Evolutionary conservation across 35 echinoderm and acorn worm genomes (phyloP), one percentile per base, ranked within the genome.

Genomic region (Strongylocentrotus purpuratus): DNA sequence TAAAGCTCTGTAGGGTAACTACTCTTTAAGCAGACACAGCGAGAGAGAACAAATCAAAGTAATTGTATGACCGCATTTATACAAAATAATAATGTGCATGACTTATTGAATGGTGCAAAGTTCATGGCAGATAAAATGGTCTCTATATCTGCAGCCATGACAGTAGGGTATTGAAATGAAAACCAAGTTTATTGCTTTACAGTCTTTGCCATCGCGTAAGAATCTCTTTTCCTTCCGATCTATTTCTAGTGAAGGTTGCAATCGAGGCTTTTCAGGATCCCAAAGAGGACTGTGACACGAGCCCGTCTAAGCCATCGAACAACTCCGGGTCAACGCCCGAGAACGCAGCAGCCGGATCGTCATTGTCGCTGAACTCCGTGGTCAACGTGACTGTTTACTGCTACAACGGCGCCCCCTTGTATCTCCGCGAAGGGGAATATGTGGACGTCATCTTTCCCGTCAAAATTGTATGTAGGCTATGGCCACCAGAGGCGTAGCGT

Each of bases 371-470:
- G 31, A 93, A 48, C 91, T 93, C 91, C 33, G 91, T 93, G 46
- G 48, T 93, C 45, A 93, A 93, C 91, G 91, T 93, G 10, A 93
- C 91, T 5, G 91, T 93, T 5, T 93, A 46, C 48, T 93, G 91
- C n/a, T 93, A 46, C 48, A 93, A 93, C 46, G 91, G 91, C 31
- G 91, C 45, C 28, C 46, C 48, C 10, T 15, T 93, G 15, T 45
- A 58, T 3, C 48, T 93, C 17, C n/a, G 45, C 50, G 31, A 47
- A 46, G 91, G 91, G 46, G 91, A 93, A 58, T 93, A 93, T n/a
- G 91, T 93, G 25, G 91, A 93, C 12, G 91, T 93, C 11, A 47
- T 58, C 46, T 93, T 93, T 58, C 91, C 91, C 31, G 91, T 47
- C 46, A 47, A 93, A 58, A 93, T 93, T 31, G 91, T 93, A 93